Evolutionary conservation across 2,888 invertebrate genomes (phyloP).

Genomic region (Blera fallax): DNA sequence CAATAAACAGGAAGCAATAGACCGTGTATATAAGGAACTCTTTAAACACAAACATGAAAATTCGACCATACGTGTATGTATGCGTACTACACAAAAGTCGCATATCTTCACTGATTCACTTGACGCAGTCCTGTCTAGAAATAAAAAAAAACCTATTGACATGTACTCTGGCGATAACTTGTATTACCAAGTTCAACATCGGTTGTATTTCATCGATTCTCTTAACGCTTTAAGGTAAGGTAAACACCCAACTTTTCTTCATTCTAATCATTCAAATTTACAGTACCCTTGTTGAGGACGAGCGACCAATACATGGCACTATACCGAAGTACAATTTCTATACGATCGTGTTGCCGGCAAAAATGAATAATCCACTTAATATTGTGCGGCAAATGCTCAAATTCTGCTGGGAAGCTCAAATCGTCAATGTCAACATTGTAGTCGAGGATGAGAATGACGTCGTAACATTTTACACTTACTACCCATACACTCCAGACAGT

Average conservation of each 20-base stretch:
- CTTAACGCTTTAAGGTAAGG: background rate
- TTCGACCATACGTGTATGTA: background rate
- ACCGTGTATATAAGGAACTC: background rate
- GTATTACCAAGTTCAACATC: background rate
- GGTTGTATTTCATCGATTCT: background rate
- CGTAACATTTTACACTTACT: background rate
- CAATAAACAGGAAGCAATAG: background rate
- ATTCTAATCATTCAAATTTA: background rate
- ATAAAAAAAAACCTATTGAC: background rate
- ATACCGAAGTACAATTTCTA: background rate
- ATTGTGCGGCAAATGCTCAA: background rate
- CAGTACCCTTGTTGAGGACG: background rate
- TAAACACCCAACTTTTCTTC: background rate
- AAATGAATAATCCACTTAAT: background rate
- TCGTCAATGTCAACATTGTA: background rate
- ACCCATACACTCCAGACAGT: background rate
- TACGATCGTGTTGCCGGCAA: background rate
- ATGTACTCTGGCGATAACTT: no score
- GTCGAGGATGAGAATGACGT: background rate
- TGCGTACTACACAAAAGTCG: background rate
- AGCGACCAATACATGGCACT: no score
- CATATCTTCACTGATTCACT: background rate
- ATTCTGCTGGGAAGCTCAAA: background rate
- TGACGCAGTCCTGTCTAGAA: background rate
- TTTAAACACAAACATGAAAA: accelerated